These are phyloP conservation scores for Parthenolecanium corni DNA, from an alignment of 2,888 invertebrate genomes.

Conservation along the genomic window DNA sequence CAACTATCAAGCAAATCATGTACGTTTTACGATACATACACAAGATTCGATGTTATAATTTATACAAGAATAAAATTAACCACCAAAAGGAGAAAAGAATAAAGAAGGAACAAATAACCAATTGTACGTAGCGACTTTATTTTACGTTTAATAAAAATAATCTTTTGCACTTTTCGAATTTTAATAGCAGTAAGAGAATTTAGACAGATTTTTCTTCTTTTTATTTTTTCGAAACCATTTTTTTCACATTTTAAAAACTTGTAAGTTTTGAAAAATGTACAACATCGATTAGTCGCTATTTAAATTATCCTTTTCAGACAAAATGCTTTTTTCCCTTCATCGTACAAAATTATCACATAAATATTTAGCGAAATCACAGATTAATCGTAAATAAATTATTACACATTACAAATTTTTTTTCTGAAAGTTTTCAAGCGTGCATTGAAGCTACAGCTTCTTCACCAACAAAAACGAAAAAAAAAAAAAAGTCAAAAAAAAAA, in stretches of 20 bases:
- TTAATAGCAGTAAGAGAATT: no score
- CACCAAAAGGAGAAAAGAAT: no score
- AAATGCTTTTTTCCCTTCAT: background rate
- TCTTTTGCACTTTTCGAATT: no score
- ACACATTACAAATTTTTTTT: background rate
- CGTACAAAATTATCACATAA: conserved; percentile 6
- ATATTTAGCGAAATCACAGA: conserved; percentile 20
- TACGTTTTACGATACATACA: background rate
- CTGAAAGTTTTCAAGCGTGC: conserved; percentile 22
- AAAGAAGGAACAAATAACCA: no score
- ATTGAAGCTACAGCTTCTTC: conserved; percentile 5
- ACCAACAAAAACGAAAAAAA: background rate
- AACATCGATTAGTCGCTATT: background rate
- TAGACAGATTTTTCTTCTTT: no score
- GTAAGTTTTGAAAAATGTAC: no score
- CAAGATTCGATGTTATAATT: no score
- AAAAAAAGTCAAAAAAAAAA: conserved; percentile 3
- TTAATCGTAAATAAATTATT: conserved; percentile 9
- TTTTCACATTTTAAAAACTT: no score
- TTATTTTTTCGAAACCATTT: no score
- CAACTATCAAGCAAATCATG: conserved; percentile 20
- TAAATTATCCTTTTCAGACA: background rate
- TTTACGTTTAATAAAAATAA: no score
- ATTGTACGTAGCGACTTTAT: no score
- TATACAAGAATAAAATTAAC: no score